Base-by-base conservation (phyloP, 2,888 invertebrate species). In the Thumatha senex region DNA sequence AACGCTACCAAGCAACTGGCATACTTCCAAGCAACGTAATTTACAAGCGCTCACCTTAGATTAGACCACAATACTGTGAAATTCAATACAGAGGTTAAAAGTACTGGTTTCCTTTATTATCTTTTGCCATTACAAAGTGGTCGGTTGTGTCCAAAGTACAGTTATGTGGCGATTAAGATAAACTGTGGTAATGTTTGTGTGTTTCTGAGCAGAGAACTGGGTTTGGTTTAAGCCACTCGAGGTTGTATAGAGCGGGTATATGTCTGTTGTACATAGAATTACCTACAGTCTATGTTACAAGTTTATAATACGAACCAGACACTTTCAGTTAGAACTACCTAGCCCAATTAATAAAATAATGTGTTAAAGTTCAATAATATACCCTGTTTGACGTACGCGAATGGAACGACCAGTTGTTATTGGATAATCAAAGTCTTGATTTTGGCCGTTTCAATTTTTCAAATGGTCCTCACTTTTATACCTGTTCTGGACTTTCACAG, bases 91-190 rank as follows among this genome's bases (percentile, higher is more conserved):
- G 54, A 47, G 53, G 48, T 56, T 58, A 63, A 56, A 63, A 8
- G 31, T 46, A 40, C 51, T 18, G 45, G 45, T 56, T 43, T 45
- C 46, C 50, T 53, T 48, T 45, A 53, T 61, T 59, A 69, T 61
- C 70, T 64, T 39, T 48, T 49, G 61, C 68, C 68, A 78, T 80
- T 80, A 75, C 45, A 63, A 61, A 61, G 61, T 55, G 60, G 61
- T 58, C 50, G 54, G 10, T 14, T 39, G 43, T 50, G 49, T 62
- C 48, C 44, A 48, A 48, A 54, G 63, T 69, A 70, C 71, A 64
- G 74, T 75, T 76, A 76, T 63, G 63, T 62, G 67, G 70, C 38
- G n/a, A 14, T 10, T 68, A 47, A 68, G 79, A 83, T 84, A 80
- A 76, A 61, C 56, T 39, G 61, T 64, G 18, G 18, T 24, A 24